A percentile compares a stretch with the other conserved stretches of the same genome.
Evolutionary conservation across 2,888 invertebrate species (phyloP).

Genomic region (Eupithecia centaureata): DNA sequence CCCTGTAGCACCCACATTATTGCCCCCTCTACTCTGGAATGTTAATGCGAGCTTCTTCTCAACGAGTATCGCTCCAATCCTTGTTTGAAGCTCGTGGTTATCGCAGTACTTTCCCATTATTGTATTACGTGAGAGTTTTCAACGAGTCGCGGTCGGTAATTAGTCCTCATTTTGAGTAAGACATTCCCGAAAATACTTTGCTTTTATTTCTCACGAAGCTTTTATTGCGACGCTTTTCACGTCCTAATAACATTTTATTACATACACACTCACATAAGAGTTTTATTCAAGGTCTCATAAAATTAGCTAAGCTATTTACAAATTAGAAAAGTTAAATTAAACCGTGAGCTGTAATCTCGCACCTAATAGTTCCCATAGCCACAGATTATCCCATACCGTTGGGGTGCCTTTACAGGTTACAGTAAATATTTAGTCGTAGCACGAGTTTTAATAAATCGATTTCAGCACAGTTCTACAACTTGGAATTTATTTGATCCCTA

Average conservation of each 20-base stretch:
- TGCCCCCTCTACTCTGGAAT: constrained; percentile 63
- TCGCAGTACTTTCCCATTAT: constrained; percentile 65
- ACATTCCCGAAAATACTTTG: constrained; percentile 33
- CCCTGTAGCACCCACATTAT: constrained; percentile 69
- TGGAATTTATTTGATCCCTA: too few relatives aligned
- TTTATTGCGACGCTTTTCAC: constrained; percentile 18
- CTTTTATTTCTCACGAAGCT: constrained; percentile 19
- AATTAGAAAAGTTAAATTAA: constrained; percentile 12
- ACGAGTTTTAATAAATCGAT: neutral
- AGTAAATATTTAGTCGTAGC: neutral
- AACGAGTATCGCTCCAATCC: constrained; percentile 59
- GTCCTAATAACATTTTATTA: neutral
- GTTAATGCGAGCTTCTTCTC: constrained; percentile 64
- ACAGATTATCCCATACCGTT: neutral
- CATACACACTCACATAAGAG: neutral
- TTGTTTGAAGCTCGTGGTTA: constrained; percentile 61
- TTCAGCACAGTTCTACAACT: too few relatives aligned
- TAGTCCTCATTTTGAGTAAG: constrained; percentile 36
- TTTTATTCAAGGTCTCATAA: neutral
- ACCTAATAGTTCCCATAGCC: constrained; percentile 4
- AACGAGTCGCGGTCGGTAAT: constrained; percentile 44
- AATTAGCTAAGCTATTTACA: neutral
- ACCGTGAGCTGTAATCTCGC: constrained; percentile 5
- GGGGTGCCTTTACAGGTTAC: neutral
- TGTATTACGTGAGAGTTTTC: constrained; percentile 61